phyloP scores from a whole-genome alignment of 2,888 invertebrate genomes.

The Thalpophila matura region DNA sequence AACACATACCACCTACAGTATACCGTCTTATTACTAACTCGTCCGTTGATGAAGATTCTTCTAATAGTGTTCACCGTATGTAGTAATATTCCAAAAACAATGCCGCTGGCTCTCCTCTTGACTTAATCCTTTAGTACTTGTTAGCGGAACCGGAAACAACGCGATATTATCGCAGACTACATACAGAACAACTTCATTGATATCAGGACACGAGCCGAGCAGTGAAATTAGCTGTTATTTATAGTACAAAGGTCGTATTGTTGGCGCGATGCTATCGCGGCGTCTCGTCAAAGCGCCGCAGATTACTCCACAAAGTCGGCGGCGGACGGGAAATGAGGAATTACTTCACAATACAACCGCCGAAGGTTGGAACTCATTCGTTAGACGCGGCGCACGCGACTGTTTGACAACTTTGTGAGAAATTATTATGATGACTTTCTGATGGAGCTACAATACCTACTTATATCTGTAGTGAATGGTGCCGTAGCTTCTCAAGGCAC shows the following conservation, averaged over 20 bases:
- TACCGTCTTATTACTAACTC: background rate
- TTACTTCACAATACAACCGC: conserved; percentile 26
- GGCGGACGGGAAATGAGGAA: conserved; percentile 32
- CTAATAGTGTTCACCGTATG: no score
- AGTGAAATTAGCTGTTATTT: conserved; percentile 27
- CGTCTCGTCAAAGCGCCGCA: conserved; percentile 25
- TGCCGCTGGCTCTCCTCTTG: background rate
- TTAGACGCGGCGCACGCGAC: background rate
- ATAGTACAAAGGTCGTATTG: conserved; percentile 31
- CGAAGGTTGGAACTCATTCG: conserved; percentile 13
- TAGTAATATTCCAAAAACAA: background rate
- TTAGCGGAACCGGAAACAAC: background rate
- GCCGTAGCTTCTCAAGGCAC: no score
- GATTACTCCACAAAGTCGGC: conserved; percentile 16
- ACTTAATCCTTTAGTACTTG: background rate
- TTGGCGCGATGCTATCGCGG: conserved; percentile 32
- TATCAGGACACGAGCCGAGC: background rate
- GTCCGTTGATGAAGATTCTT: no score
- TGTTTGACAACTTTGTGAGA: conserved; percentile 16
- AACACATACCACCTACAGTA: background rate
- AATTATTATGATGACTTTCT: background rate
- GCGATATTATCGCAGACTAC: background rate
- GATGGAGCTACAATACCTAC: background rate
- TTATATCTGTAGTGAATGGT: no score
- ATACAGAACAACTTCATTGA: background rate